These are phyloP conservation scores for Cyprinus carpio DNA, from an alignment of 2,113 vertebrate genomes.

Conservation along the genomic window DNA sequence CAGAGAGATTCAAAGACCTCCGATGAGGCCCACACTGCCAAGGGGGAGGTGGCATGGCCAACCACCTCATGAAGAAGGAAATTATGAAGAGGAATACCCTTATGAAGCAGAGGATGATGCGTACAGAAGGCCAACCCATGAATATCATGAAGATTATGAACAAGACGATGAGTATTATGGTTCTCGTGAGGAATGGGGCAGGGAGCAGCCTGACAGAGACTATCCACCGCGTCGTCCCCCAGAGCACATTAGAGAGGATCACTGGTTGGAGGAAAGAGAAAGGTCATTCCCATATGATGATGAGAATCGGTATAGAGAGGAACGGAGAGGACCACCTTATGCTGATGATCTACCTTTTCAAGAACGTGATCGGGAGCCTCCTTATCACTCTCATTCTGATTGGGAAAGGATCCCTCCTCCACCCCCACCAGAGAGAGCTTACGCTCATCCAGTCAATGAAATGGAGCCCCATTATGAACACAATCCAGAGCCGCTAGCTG, in stretches of 20 bases:
- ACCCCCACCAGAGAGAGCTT: slow-evolving; percentile 67
- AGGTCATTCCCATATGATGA: slow-evolving; percentile 82
- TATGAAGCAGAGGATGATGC: slow-evolving; percentile 77
- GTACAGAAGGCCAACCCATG: slow-evolving; percentile 75
- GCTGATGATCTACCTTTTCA: slow-evolving; percentile 71
- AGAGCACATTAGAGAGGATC: slow-evolving; percentile 83
- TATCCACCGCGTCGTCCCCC: slow-evolving; percentile 77
- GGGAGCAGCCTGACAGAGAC: slow-evolving; percentile 79
- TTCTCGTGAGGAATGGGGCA: slow-evolving; percentile 81
- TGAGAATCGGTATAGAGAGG: slow-evolving; percentile 80
- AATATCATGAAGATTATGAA: slow-evolving; percentile 75
- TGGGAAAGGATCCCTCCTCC: slow-evolving; percentile 81
- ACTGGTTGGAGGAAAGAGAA: slow-evolving; percentile 83
- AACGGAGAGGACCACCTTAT: slow-evolving; percentile 83
- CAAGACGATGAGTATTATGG: slow-evolving; percentile 80
- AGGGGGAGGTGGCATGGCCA: slow-evolving; percentile 47
- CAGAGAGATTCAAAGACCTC: slow-evolving; percentile 52
- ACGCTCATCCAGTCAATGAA: slow-evolving; percentile 63
- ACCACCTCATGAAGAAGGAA: slow-evolving; percentile 52
- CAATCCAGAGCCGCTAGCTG: slow-evolving; percentile 65
- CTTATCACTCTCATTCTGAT: slow-evolving; percentile 79
- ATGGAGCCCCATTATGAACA: slow-evolving; percentile 76
- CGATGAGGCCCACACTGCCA: slow-evolving; percentile 33
- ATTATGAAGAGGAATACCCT: slow-evolving; percentile 61
- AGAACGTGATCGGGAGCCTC: slow-evolving; percentile 76